These are phyloP conservation scores for Chelonus formosanus DNA, from an alignment of 2,888 invertebrate species.

Conservation along the genomic window DNA sequence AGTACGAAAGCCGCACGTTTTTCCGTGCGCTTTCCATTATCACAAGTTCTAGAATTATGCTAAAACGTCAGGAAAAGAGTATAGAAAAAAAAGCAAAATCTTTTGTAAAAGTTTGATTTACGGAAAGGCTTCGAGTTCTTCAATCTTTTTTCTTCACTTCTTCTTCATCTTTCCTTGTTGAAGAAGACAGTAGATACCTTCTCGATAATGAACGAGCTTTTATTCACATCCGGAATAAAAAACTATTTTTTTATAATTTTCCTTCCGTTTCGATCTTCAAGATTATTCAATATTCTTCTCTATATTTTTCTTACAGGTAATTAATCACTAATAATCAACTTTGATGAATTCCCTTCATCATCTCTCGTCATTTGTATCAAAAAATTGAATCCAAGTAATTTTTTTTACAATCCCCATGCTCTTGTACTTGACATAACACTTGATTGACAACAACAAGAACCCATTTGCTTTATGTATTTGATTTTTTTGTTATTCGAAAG, in stretches of 20 bases:
- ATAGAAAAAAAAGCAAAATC: neutral
- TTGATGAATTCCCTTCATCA: too few relatives aligned
- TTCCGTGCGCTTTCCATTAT: slow-evolving; percentile 2
- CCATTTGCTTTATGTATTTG: too few relatives aligned
- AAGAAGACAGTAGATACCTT: slow-evolving; percentile 9
- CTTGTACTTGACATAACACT: too few relatives aligned
- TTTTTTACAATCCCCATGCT: too few relatives aligned
- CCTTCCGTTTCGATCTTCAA: neutral
- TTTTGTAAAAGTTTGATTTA: slow-evolving; percentile 12
- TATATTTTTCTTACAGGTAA: neutral
- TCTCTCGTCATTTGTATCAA: too few relatives aligned
- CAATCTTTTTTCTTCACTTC: neutral
- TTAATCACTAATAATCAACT: too few relatives aligned
- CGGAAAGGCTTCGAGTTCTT: neutral
- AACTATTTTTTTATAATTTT: slow-evolving; percentile 30
- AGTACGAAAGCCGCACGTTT: neutral
- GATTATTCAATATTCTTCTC: slow-evolving; percentile 9
- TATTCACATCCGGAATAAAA: slow-evolving; percentile 32
- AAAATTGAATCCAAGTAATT: too few relatives aligned
- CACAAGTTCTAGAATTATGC: slow-evolving; percentile 8
- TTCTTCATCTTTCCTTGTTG: neutral
- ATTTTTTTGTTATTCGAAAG: too few relatives aligned
- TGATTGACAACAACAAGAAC: too few relatives aligned
- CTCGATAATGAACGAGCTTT: slow-evolving; percentile 38
- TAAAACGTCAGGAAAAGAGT: slow-evolving; percentile 6